Conservation (phyloP, 1,140 invertebrate genomes). For the Cepaea nemoralis region DNA sequence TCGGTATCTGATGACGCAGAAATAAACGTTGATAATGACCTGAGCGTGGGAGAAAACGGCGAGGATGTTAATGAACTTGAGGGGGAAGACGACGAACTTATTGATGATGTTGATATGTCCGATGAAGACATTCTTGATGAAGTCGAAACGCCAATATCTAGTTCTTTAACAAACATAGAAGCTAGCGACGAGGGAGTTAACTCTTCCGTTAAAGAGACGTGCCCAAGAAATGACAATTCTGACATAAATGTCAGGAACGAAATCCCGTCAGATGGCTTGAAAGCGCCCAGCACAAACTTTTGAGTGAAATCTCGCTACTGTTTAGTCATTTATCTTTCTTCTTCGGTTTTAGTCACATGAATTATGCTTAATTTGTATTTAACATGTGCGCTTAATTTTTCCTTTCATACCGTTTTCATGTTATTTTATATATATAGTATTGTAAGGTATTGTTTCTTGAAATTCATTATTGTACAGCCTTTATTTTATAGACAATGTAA, state of each 20-base stretch:
- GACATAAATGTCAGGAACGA: neutral
- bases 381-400: too few species aligned
- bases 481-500: too few species aligned
- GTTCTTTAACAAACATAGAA: too few species aligned
- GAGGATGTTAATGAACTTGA: slow-evolving; percentile 53
- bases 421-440: too few species aligned
- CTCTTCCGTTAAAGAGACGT: neutral
- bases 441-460: too few species aligned
- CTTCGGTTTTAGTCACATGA: too few species aligned
- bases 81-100: slow-evolving; percentile 44
- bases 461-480: too few species aligned
- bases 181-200: too few species aligned
- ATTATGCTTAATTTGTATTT: too few species aligned
- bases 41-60: slow-evolving; percentile 43
- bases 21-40: slow-evolving; percentile 37
- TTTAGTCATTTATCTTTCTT: neutral
- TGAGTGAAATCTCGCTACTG: neutral
- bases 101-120: slow-evolving; percentile 16
- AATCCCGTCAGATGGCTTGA: neutral
- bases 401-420: too few species aligned
- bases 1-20: slow-evolving; percentile 39
- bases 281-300: neutral
- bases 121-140: slow-evolving; percentile 7
- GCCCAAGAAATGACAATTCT: neutral
- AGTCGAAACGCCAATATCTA: too few species aligned